These are phyloP conservation scores for Phylloscopus collybita DNA, from an alignment of 2,797 vertebrate species.

Conservation along the genomic window DNA sequence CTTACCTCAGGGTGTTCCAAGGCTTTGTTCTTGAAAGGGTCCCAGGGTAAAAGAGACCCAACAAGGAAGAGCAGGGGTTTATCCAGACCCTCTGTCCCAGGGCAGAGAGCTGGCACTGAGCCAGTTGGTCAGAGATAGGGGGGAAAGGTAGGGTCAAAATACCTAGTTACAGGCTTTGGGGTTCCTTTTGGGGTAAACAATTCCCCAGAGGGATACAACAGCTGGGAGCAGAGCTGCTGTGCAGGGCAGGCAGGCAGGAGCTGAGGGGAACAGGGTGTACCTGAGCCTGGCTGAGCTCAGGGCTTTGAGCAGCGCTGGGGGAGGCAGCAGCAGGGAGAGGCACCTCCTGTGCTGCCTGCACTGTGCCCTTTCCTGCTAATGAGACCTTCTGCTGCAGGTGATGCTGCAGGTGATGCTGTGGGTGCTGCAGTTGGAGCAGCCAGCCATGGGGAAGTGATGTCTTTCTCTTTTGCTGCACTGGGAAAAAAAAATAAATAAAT, in stretches of 20 bases:
- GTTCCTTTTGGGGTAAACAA: too few relatives aligned
- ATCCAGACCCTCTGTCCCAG: too few relatives aligned
- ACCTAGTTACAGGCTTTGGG: too few relatives aligned
- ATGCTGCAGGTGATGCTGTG: not conserved
- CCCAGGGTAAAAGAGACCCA: too few relatives aligned
- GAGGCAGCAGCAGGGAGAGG: not conserved
- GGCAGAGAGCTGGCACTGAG: too few relatives aligned
- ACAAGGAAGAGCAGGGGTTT: too few relatives aligned
- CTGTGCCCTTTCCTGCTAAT: not conserved
- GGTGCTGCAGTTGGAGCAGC: not conserved
- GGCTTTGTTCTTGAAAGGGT: too few relatives aligned
- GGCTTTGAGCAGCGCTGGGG: not conserved
- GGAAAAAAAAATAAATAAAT: not conserved
- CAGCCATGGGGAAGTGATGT: accelerated
- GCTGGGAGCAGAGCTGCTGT: not conserved
- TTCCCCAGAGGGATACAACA: too few relatives aligned
- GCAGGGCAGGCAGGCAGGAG: not conserved
- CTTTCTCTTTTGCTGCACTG: not conserved
- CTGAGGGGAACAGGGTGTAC: not conserved
- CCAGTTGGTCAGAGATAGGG: too few relatives aligned
- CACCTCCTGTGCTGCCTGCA: not conserved
- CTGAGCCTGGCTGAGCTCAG: not conserved
- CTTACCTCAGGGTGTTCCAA: too few relatives aligned
- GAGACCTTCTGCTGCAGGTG: not conserved
- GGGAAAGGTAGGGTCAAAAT: too few relatives aligned